Base-by-base conservation (phyloP, 2,113 vertebrate genomes). In the Sinocyclocheilus rhinocerous region DNA sequence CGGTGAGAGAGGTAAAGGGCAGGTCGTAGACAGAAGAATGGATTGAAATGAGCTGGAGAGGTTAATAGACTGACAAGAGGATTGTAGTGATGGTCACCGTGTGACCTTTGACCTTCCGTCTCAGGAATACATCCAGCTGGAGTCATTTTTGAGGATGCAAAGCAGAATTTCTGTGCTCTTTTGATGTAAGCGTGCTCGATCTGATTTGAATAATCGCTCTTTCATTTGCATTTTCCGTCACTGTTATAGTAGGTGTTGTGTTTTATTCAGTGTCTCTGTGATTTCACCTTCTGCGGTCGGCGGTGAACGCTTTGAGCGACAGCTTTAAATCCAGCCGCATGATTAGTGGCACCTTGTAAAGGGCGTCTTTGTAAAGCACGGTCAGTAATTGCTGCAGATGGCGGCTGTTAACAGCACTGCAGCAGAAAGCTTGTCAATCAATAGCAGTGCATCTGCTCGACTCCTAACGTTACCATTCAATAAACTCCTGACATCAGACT, bases 341-440 rank as follows among this genome's bases (percentile, higher is more conserved):
- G 72, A 75, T 75, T 24, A 75, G 39, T 48, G 72, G 39, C 59
- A 18, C 78, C 78, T 45, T 78, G 76, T 78, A 75, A 75, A 75
- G 72, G 72, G 72, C 57, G 57, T 81, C 78, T 81, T 65, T 81
- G 77, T 80, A 20, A 61, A 24, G 55, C 55, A 20, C 20, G 22
- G 55, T 15, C 78, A 45, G 59, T 81, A 26, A 81, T 65, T 81
- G 59, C 52, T 79, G 29, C 76, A 79, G 76, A 79, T 59, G 76
- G 76, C 6, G 57, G 22, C 36, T 63, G 78, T 81, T 81, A 81
- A 81, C 57, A 24, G 55, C 78, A 45, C 57, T 81, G 78, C 78
- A 81, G 78, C 57, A 81, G 20, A 45, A 26, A 24, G n/a, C 57
- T 59, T 63, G 77, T 65, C 78, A 81, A 65, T 79, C 77, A 79